A percentile compares a stretch with the other conserved stretches of the same genome.
Conservation (phyloP, 2,113 vertebrate genomes). For the Malaclemys terrapin region DNA sequence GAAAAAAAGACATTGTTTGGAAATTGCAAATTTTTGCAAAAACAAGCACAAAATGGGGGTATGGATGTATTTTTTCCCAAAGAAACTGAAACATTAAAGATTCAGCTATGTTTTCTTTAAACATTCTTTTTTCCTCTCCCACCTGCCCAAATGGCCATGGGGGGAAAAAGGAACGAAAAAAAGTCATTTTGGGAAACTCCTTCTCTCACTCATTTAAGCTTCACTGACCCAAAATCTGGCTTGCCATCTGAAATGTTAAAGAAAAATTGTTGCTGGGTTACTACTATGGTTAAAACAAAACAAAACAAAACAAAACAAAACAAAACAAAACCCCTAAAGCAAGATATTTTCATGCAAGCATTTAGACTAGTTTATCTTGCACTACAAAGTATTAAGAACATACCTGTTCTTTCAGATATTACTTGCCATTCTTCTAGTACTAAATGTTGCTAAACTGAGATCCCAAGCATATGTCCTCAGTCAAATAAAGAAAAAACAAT, state of each 20-base stretch:
- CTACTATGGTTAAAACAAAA: not conserved
- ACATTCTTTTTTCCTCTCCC: not conserved
- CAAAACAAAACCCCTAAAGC: not conserved
- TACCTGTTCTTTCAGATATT: not conserved
- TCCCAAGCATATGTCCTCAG: not conserved
- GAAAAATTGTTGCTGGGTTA: not conserved
- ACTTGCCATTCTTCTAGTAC: not conserved
- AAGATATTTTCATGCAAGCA: not conserved
- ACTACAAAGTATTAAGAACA: not conserved
- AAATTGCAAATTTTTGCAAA: not conserved
- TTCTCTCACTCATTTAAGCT: not conserved
- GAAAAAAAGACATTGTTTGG: not conserved
- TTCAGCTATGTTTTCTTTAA: not conserved
- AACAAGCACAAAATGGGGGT: not conserved
- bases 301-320: not conserved
- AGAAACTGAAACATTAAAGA: not conserved
- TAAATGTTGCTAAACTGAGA: not conserved
- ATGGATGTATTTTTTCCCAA: not conserved
- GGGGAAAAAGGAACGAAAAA: not conserved
- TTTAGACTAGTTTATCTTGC: not conserved
- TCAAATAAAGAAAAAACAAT: not conserved
- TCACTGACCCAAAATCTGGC: not conserved
- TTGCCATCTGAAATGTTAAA: not conserved
- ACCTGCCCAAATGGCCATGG: not conserved
- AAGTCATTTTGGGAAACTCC: not conserved